Evolutionary conservation across 2,797 vertebrate species (phyloP), one percentile per base, ranked within the genome.

Genomic region (Anguilla marmorata): DNA sequence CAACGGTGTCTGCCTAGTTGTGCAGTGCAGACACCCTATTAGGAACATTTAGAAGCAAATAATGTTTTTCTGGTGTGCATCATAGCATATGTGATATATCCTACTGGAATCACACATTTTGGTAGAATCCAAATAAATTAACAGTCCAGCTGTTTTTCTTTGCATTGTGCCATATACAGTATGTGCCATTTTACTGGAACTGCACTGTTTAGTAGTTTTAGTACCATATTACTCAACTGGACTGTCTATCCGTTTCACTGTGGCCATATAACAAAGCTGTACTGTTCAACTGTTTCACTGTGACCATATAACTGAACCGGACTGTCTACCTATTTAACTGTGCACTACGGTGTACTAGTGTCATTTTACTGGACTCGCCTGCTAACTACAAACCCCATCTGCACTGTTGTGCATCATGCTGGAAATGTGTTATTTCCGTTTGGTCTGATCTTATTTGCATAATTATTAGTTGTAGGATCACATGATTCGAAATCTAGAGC

Each of bases 381-480:
- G 63, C n/a, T n/a, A 69, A 27, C 7, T 69, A 69, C 24, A 69
- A 27, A 69, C 63, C n/a, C 24, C 7, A 69, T 69, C 63, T 27
- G 63, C 63, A n/a, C n/a, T 69, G 63, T 69, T 69, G 63, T 69
- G 63, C 63, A n/a, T 69, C 63, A 69, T 69, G n/a, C 60, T 21
- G 60, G 14, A 66, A 66, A 66, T 66, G 4, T 69, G 63, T 27
- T 27, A 69, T 69, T 69, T 69, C n/a, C 3, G 24, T 4, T 69
- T n/a, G 63, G 5, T 27, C 7, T 8, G 24, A 27, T 14, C 24
- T 4, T 11, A 69, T 2, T 60, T 60, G 56, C 14, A 16, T n/a
- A 8, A 69, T 27, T 69, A n/a, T 69, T 69, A n/a, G n/a, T 27
- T n/a, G 63, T 1, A 69, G 63, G 63, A n/a, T 69, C 63, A 69